phyloP scores from a whole-genome alignment of 2,888 invertebrate genomes.

The Caenorhabditis plicata region DNA sequence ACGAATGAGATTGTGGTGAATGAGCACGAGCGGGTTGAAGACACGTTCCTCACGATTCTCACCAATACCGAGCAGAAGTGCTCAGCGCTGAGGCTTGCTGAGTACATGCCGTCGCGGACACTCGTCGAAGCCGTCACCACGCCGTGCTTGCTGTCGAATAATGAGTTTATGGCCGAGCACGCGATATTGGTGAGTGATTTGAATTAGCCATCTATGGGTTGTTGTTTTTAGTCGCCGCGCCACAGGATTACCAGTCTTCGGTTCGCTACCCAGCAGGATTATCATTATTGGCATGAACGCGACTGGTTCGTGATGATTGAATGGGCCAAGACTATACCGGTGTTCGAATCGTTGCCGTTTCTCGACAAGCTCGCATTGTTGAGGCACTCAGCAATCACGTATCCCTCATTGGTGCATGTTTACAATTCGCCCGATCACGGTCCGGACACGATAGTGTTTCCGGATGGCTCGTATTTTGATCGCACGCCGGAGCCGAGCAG shows the following conservation, averaged over 20 bases:
- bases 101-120: constrained; percentile 25
- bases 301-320: constrained; percentile 63
- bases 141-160: constrained; percentile 34
- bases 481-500: constrained; percentile 53
- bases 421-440: constrained; percentile 61
- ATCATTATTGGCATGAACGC: constrained; percentile 62
- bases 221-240: constrained; percentile 22
- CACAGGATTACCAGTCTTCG: constrained; percentile 24
- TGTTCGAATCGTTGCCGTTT: constrained; percentile 48
- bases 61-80: constrained; percentile 23
- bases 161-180: constrained; percentile 32
- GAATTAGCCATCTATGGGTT: background rate
- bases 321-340: constrained; percentile 63
- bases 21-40: constrained; percentile 11
- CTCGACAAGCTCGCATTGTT: constrained; percentile 60
- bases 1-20: constrained; percentile 17
- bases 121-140: constrained; percentile 37
- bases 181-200: constrained; percentile 18
- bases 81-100: constrained; percentile 30
- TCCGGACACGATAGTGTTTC: constrained; percentile 61
- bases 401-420: constrained; percentile 63
- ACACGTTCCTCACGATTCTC: constrained; percentile 10
- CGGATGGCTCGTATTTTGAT: constrained; percentile 63
- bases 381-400: constrained; percentile 63
- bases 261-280: constrained; percentile 53